phyloP scores from a whole-genome alignment of 2,113 vertebrate species.

The Heliornis fulica region DNA sequence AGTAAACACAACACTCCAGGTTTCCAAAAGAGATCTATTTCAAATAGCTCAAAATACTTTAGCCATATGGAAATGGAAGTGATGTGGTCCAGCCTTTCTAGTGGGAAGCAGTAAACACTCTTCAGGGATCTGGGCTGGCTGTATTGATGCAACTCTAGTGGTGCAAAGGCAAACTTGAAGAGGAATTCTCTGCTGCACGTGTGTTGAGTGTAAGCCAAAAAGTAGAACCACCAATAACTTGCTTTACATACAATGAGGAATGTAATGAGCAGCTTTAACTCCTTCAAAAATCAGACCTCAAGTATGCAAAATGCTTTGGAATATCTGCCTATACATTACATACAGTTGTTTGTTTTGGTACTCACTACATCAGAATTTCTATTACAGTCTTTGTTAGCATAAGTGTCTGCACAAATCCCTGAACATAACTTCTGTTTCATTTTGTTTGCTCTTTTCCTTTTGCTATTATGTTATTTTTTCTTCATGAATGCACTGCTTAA shows the following conservation, averaged over 20 bases:
- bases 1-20: not conserved
- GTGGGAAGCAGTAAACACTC: not conserved
- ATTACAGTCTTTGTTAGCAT: not conserved
- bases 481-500: conserved; percentile 7
- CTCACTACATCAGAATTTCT: not conserved
- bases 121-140: not conserved
- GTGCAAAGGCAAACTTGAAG: not conserved
- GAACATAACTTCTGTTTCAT: not conserved
- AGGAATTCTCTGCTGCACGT: not conserved
- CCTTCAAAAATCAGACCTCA: not conserved
- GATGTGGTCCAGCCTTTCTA: not conserved
- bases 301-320: not conserved
- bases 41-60: not conserved
- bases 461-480: not conserved
- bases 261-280: not conserved
- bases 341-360: not conserved
- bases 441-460: not conserved
- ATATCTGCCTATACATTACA: not conserved
- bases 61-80: not conserved
- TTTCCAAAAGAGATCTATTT: not conserved
- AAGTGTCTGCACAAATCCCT: not conserved
- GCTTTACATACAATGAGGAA: not conserved
- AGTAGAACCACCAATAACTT: not conserved
- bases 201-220: not conserved
- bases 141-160: not conserved